Evolutionary conservation across 2,888 invertebrate species (phyloP).

Genomic region (Drosophila rubida): DNA sequence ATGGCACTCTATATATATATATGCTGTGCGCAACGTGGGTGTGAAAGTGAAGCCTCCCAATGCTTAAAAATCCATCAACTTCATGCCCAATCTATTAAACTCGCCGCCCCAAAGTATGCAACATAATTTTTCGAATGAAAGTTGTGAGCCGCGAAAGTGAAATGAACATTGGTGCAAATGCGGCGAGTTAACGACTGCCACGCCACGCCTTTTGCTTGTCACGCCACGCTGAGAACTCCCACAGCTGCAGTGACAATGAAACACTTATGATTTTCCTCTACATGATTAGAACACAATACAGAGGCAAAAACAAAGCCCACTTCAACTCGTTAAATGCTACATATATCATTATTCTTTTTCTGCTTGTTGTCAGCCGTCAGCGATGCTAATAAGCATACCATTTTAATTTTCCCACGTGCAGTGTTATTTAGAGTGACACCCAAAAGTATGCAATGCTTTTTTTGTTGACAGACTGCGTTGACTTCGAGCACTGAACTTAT

Average conservation of each 20-base stretch:
- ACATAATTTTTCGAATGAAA: conserved; percentile 2
- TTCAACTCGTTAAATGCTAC: background rate
- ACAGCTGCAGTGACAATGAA: conserved; percentile 37
- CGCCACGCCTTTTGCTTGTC: conserved; percentile 64
- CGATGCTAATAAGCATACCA: background rate
- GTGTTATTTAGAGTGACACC: background rate
- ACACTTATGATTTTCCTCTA: conserved; percentile 23
- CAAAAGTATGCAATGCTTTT: conserved; percentile 22
- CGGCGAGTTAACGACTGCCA: conserved; percentile 25
- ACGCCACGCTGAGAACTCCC: conserved; percentile 15
- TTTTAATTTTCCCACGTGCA: background rate
- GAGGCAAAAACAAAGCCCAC: conserved; percentile 3
- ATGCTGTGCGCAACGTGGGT: background rate
- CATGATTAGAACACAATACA: conserved; percentile 18
- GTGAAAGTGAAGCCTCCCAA: background rate
- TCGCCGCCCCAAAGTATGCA: conserved; percentile 32
- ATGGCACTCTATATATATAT: background rate
- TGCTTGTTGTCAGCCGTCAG: background rate
- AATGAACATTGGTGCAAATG: background rate
- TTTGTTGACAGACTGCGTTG: background rate
- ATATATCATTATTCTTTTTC: background rate
- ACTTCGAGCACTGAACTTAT: background rate
- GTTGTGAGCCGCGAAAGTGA: background rate
- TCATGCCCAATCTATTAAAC: conserved; percentile 8
- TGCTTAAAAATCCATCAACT: conserved; percentile 12